Percentiles rank a stretch among this genome's conserved stretches.
phyloP scores from a whole-genome alignment of 2,113 vertebrate genomes.

The human (Homo sapiens) region GRCh38 chr13:44519001-44519500 shows the following conservation, averaged over 20 bases:
- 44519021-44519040: background rate
- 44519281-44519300: background rate
- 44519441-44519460: background rate
- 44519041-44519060: background rate
- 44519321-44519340: background rate
- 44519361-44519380: background rate
- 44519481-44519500: background rate
- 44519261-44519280: background rate
- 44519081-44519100: background rate
- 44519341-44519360: background rate
- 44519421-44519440: background rate
- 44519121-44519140: constrained; percentile 1
- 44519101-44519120: background rate
- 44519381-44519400: background rate
- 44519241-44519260: background rate
- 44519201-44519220: background rate
- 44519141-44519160: constrained; percentile 25
- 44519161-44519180: background rate
- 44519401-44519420: background rate
- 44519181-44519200: background rate
- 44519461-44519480: background rate
- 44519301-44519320: background rate
- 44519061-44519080: background rate
- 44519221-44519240: background rate
- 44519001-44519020: background rate